These are phyloP conservation scores for Leucosticte australis DNA, from an alignment of 2,113 vertebrate genomes.

Conservation along the genomic window DNA sequence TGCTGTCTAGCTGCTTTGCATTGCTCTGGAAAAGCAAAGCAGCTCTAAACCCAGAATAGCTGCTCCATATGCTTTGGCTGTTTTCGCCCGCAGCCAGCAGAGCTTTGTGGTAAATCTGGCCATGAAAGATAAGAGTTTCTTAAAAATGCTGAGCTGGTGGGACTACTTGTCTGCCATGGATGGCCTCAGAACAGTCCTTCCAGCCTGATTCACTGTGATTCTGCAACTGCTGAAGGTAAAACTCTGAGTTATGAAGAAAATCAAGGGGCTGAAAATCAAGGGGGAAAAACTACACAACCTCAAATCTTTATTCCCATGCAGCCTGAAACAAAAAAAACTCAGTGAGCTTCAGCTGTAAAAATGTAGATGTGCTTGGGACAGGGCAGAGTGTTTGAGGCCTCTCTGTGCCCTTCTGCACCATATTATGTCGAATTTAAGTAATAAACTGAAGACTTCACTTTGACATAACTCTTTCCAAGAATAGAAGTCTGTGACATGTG, in stretches of 20 bases:
- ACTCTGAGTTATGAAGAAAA: background rate
- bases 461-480: background rate
- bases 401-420: background rate
- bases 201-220: background rate
- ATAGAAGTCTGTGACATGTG: background rate
- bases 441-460: background rate
- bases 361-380: background rate
- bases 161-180: background rate
- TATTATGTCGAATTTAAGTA: background rate
- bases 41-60: constrained; percentile 42
- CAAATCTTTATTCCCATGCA: background rate
- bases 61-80: constrained; percentile 43
- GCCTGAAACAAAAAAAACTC: background rate
- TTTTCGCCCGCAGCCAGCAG: background rate
- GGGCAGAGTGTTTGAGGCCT: background rate
- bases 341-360: background rate
- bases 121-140: background rate
- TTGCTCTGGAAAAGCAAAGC: constrained; percentile 31
- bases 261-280: background rate
- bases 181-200: background rate
- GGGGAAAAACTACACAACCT: background rate
- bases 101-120: constrained; percentile 18
- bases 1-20: constrained; percentile 39
- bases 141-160: background rate
- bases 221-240: background rate